Evolutionary conservation across 2,797 vertebrate species (phyloP), one percentile per base, ranked within the genome.

Genomic region (Babyrousa celebensis): DNA sequence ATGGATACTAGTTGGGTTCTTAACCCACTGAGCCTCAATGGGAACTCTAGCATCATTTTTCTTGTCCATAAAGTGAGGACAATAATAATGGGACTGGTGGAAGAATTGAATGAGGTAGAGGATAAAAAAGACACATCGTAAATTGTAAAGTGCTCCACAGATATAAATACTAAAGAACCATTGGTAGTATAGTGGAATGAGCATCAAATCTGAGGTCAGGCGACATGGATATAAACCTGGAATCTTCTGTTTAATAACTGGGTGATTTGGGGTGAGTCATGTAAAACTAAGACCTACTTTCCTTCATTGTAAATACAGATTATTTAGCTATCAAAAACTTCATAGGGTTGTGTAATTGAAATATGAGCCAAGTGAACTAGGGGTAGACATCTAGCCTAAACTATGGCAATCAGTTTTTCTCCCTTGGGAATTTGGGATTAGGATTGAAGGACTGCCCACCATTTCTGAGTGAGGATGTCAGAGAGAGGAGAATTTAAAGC

Each of bases 281-380:
- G 1, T 68, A 85, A 85, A 83, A 65, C 20, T 58, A 74, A 94
- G 90, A 71, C 4, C 1, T 6, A 91, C 18, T 85, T 96, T 91
- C 23, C 15, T 60, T 58, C 63, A 72, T 32, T 85, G 20, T 43
- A 96, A 94, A 89, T 87, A 18, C 70, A 32, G 20, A 54, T 85
- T 87, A 93, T 54, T 94, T 80, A 79, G 62, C 3, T 60, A 96
- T 58, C 89, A 74, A 88, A 90, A 43, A 54, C 25, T 23, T 79
- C 25, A 85, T 2, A 68, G 32, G 10, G 1, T 32, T 94, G 75
- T 89, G 58, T 32, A 70, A 67, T 20, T 72, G 80, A 92, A 96
- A 93, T 60, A 89, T 52, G 6, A 86, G 21, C 8, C 62, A 54
- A 27, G 12, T 70, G 67, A 90, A 87, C 6, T 10, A 27, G 40